Percentiles rank a stretch among this genome's conserved stretches.
phyloP scores from a whole-genome alignment of 2,113 vertebrate genomes.

The Tricholaema leucomelas region DNA sequence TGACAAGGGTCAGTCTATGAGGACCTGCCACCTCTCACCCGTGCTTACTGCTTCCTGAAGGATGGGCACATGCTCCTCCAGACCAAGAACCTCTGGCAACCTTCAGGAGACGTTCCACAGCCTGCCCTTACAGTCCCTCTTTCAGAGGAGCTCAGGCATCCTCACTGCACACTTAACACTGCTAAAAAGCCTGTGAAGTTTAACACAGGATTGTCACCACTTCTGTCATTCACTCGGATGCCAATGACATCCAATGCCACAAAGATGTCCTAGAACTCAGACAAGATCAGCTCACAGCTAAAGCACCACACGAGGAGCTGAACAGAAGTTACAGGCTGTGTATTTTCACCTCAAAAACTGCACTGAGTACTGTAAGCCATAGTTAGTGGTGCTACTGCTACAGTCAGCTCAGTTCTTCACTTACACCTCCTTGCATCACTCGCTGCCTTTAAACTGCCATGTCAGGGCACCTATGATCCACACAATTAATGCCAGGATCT shows the following conservation, averaged over 20 bases:
- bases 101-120: not conserved
- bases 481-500: not conserved
- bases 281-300: not conserved
- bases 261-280: not conserved
- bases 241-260: not conserved
- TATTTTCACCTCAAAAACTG: not conserved
- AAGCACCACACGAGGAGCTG: not conserved
- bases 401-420: not conserved
- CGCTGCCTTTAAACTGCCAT: not conserved
- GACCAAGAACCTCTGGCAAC: not conserved
- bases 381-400: not conserved
- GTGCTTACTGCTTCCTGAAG: not conserved
- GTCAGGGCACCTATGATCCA: not conserved
- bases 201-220: fast-evolving
- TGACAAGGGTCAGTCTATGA: not conserved
- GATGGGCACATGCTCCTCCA: not conserved
- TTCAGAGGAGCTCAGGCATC: not conserved
- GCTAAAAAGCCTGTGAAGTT: not conserved
- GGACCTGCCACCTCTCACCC: not conserved
- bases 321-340: not conserved
- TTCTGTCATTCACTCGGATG: not conserved
- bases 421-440: not conserved
- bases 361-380: not conserved
- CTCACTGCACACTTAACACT: not conserved
- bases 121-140: not conserved